Percentiles rank a stretch among this genome's conserved stretches.
Conservation (phyloP, 2,797 vertebrate species). For the Hoplostethus mediterraneus region DNA sequence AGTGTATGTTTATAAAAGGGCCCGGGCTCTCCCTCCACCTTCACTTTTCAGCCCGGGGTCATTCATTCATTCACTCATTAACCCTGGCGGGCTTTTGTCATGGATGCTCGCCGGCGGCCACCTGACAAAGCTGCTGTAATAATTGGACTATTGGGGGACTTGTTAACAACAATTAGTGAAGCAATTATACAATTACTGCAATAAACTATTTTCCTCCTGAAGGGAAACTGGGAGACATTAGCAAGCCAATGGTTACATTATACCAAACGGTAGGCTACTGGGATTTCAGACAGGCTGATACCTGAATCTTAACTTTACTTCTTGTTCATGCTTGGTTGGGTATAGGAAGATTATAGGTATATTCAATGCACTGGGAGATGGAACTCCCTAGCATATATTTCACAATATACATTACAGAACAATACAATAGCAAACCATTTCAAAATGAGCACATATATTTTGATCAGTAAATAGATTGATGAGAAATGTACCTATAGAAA, state of each 20-base stretch:
- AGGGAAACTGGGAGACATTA: constrained; percentile 71
- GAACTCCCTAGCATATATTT: neutral
- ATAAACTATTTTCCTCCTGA: constrained; percentile 79
- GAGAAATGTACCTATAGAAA: no score
- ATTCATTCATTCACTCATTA: constrained; percentile 90
- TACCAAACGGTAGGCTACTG: constrained; percentile 6
- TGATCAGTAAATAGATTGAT: no score
- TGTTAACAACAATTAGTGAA: constrained; percentile 90
- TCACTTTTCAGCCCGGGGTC: constrained; percentile 78
- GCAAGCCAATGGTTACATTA: constrained; percentile 76
- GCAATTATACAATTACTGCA: constrained; percentile 89
- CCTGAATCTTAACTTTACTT: neutral
- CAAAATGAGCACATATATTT: no score
- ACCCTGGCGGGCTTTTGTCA: constrained; percentile 79
- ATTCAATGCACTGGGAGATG: neutral
- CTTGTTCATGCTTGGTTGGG: neutral
- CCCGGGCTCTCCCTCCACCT: constrained; percentile 51
- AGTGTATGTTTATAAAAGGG: constrained; percentile 81
- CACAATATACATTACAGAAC: no score
- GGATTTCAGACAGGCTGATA: constrained; percentile 4
- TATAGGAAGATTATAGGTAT: neutral
- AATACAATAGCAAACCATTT: no score
- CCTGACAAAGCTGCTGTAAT: constrained; percentile 74
- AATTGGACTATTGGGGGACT: constrained; percentile 82
- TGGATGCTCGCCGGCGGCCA: constrained; percentile 72